Evolutionary conservation across 2,113 vertebrate species (phyloP), one percentile per base, ranked within the genome.

Genomic region (Chamaea fasciata): DNA sequence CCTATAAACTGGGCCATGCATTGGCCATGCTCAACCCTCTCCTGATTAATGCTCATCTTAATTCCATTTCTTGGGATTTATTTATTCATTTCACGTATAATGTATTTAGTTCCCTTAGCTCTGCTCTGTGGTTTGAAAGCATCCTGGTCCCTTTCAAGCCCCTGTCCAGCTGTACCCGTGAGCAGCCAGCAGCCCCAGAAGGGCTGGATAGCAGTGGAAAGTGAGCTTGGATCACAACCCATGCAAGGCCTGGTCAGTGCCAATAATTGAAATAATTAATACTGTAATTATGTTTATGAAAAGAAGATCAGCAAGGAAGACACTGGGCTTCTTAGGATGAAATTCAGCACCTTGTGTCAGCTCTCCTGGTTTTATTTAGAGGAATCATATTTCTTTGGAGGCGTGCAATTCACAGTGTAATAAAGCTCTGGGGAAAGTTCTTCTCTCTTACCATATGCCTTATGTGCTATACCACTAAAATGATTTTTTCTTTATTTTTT

Each of bases 41-140:
- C 39, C 90, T 97, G 96, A 97, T 97, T 97, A 97, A 96, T 96
- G 85, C 75, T 96, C 76, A 60, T 97, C 91, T 96, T 95, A 95
- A 94, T 97, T 91, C 91, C 44, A 49, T 96, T 98, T 92, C 92
- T 96, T 93, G 87, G 80, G 85, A 92, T 94, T 97, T 98, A 96
- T 97, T 97, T 97, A 94, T 87, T 94, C 87, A 62, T 92, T 97
- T 96, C 92, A 96, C 12, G 1, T 95, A 39, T 62, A 94, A 94
- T 52, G n/a, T 50, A 26, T 92, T 94, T 89, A 74, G 74, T 78
- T 84, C 90, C 89, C 71, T 64, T 67, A 76, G 73, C 56, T 49
- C 69, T 50, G 30, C 39, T 35, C 31, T 62, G 67, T 33, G 52
- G 71, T 90, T 88, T 86, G 47, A 31, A 77, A 80, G 7, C 8